A percentile compares a stretch with the other conserved stretches of the same genome.
phyloP scores from a whole-genome alignment of 2,888 invertebrate genomes.

The Bembecia ichneumoniformis region DNA sequence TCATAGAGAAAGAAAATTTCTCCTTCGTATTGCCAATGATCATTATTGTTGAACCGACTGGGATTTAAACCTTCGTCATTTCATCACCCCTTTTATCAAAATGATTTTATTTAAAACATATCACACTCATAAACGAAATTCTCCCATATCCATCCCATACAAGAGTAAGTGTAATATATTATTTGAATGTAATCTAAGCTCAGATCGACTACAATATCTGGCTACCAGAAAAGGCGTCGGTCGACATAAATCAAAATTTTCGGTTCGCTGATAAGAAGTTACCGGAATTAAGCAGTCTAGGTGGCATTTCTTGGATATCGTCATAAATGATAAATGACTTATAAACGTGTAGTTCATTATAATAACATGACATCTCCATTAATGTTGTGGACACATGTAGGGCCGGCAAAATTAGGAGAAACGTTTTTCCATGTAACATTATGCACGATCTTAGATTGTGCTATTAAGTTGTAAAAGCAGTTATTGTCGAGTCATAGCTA shows the following conservation, averaged over 20 bases:
- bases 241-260: conserved; percentile 49
- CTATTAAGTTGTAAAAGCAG: conserved; percentile 17
- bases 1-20: no score
- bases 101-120: no score
- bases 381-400: conserved; percentile 40
- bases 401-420: conserved; percentile 27
- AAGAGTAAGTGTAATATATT: not conserved
- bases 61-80: no score
- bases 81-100: no score
- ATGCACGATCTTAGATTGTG: conserved; percentile 28
- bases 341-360: conserved; percentile 52
- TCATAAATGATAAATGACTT: conserved; percentile 58
- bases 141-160: not conserved
- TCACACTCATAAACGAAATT: no score
- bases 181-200: conserved; percentile 40
- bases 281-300: conserved; percentile 36
- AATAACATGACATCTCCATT: conserved; percentile 72
- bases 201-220: conserved; percentile 15
- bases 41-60: no score
- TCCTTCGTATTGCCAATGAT: no score
- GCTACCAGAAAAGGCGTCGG: conserved; percentile 11
- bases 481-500: conserved; percentile 38
- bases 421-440: conserved; percentile 27
- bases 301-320: conserved; percentile 30
- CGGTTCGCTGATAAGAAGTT: conserved; percentile 32